Base-by-base conservation (phyloP, 2,113 vertebrate genomes). In the Mastomys natalensis region DNA sequence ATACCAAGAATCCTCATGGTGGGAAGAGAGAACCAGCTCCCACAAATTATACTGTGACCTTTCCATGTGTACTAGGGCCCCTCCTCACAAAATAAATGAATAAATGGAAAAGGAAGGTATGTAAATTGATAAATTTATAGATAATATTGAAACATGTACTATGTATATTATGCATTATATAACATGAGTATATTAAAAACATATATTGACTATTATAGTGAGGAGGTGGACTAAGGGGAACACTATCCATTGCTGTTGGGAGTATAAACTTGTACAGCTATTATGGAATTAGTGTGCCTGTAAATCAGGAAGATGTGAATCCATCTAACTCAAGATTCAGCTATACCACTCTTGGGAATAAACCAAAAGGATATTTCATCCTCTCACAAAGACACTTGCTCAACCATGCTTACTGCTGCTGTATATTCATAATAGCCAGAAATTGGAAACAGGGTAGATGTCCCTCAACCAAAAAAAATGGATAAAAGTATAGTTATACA, bases 151-250 rank as follows among this genome's bases (percentile, higher is more conserved):
- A 84, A 40, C 10, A 81, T 37, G 34, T 76, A 12, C 13, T 70
- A 17, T 37, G 34, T 0, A 70, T 84, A 84, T 26, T 80, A 37
- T 53, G 7, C 6, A 53, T 53, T 68, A 66, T 55, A n/a, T 81
- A n/a, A 55, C 51, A 53, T 0, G 0, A 9, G 37, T 21, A 19
- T 82, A 62, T 40, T 53, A 51, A 19, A 37, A 26, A 31, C 21
- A 64, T 64, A 48, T 77, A 77, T 37, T 84, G 21, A 7, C n/a
- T 58, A 58, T 12, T 82, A 58, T 40, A 37, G 53, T n/a, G 21
- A n/a, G 37, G 10, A 82, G 2, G 19, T 58, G 11, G 31, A 80
- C 17, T 80, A 80, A 80, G 17, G 31, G 31, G 31, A 80, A 37
- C 77, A 80, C 51, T 80, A 80, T 80, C 4, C 48, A 37, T 22